Evolutionary conservation across 2,113 vertebrate genomes (phyloP), one percentile per base, ranked within the genome.

Genomic region (Chionodraco myersi): DNA sequence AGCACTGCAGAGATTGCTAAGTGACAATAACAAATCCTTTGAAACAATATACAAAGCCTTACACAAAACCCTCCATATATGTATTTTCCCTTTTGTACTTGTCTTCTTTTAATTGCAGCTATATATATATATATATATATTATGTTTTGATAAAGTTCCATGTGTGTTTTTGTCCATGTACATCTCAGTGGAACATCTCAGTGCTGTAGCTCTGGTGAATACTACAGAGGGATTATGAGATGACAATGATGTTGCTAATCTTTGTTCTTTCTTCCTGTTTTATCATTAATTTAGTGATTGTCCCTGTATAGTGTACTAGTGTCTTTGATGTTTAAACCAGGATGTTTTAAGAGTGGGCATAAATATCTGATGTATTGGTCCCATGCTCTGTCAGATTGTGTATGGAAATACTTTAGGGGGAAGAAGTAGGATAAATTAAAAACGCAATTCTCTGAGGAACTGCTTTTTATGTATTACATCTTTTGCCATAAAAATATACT

Each of bases 401-500:
- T 41, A 26, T 36, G 12, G 52, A 76, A 70, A 72, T 53, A 41
- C 9, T 63, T 72, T 11, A 52, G 36, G 36, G 18, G 45, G 7
- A 30, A 62, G 45, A 69, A 14, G 54, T 23, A 2, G 26, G 26
- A 70, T 52, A 61, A 60, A 63, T 72, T 14, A 72, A 77, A 79
- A 16, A 54, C 1, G 1, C 16, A 71, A 79, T 57, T 54, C 48
- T 73, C 74, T n/a, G 11, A 69, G 67, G 52, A 84, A n/a, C 54
- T 64, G 51, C 69, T 82, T 63, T 59, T 69, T 41, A 71, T 67
- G 60, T 15, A 56, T 48, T 66, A 51, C 41, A 57, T 72, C 45
- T 80, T 62, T 59, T 34, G 2, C 34, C 13, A 75, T 81, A 59
- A 74, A 82, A 72, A 52, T 36, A 65, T 52, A 65, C 30, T 49